Conservation (phyloP, 2,888 invertebrate genomes). For the Rhingia campestris region DNA sequence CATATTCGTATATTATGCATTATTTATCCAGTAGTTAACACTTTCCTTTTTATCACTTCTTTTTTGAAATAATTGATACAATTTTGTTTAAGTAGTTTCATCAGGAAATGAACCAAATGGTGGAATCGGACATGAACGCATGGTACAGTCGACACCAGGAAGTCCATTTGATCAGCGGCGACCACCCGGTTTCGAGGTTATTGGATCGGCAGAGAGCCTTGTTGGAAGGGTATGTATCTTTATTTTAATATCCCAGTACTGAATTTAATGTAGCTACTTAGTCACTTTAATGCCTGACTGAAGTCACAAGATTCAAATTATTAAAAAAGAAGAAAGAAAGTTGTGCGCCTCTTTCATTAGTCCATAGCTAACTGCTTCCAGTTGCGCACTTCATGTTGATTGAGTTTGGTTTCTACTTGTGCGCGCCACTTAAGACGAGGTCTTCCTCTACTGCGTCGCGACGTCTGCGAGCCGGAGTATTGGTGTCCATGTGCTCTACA, state of each 20-base stretch:
- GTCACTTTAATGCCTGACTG: no score
- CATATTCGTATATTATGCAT: not conserved
- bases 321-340: no score
- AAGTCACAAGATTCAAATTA: no score
- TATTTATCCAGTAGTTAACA: not conserved
- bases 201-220: conserved; percentile 97
- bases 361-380: no score
- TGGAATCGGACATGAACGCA: conserved; percentile 83
- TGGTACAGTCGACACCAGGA: conserved; percentile 88
- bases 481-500: no score
- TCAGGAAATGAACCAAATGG: conserved; percentile 76
- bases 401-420: no score
- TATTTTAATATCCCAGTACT: conserved; percentile 7
- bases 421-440: no score
- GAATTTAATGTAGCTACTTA: no score
- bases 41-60: not conserved
- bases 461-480: no score
- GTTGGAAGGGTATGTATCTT: conserved; percentile 91
- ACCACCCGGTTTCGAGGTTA: conserved; percentile 89
- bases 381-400: no score
- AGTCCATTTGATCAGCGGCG: conserved; percentile 87
- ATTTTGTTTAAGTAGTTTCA: conserved; percentile 44
- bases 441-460: no score
- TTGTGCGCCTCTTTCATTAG: no score
- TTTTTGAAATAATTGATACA: not conserved